Conservation (phyloP, 64 coral and sea anemone genomes). For the Dendrophyllia cribrosa region DNA sequence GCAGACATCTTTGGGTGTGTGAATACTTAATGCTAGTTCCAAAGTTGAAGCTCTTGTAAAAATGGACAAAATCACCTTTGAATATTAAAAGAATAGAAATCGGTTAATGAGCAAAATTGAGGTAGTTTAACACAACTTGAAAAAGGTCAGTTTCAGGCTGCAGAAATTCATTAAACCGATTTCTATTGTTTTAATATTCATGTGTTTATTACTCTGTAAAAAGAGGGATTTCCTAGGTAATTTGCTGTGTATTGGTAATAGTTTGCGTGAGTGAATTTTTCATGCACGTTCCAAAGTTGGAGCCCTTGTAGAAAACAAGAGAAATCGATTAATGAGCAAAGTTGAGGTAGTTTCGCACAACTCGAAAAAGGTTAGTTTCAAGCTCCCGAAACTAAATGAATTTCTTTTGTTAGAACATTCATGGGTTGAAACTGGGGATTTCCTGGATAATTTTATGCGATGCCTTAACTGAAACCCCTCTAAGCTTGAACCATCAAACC, state of each 20-base stretch:
- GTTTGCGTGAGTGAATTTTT: no score
- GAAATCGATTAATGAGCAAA: background rate
- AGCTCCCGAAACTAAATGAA: background rate
- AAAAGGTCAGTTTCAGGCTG: background rate
- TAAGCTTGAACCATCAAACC: background rate
- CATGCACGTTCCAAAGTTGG: no score
- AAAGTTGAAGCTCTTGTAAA: no score
- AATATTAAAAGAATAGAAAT: background rate
- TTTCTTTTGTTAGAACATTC: background rate
- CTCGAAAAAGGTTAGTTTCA: background rate
- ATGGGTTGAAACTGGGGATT: background rate
- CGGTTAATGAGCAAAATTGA: background rate
- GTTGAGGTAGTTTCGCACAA: background rate
- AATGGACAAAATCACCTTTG: background rate
- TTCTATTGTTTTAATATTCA: background rate
- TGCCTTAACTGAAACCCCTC: background rate
- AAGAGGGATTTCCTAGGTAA: background rate
- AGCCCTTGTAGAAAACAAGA: background rate
- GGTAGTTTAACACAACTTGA: background rate
- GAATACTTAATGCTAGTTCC: no score
- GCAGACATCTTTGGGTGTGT: no score
- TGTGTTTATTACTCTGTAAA: background rate
- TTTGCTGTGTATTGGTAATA: background rate
- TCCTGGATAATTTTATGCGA: background rate
- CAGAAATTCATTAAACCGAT: background rate